Evolutionary conservation across 2,797 vertebrate genomes (phyloP).

Genomic region (Buphagus erythrorhynchus): DNA sequence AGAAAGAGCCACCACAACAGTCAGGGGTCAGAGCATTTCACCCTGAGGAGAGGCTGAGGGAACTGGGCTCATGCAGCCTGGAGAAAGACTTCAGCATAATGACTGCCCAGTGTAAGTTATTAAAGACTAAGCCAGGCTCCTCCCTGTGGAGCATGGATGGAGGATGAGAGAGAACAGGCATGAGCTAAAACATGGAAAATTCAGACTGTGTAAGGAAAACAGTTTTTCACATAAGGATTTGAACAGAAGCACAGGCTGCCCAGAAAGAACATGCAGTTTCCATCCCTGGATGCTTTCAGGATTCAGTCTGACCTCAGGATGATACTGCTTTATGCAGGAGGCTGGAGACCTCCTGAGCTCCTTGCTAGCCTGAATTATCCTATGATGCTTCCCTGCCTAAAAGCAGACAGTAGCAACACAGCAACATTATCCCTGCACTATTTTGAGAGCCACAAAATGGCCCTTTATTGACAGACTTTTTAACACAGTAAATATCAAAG

Average conservation of each 20-base stretch:
- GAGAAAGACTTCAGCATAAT: neutral
- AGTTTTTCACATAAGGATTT: neutral
- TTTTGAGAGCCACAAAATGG: neutral
- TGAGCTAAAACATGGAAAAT: rapidly evolving
- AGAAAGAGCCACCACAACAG: neutral
- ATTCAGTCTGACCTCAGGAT: neutral
- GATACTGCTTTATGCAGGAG: neutral
- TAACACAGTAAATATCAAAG: neutral
- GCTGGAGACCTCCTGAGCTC: neutral
- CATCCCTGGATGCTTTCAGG: neutral
- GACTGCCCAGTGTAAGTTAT: neutral
- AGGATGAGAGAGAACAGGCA: neutral
- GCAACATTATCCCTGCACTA: neutral
- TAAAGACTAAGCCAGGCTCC: neutral
- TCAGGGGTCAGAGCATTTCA: neutral
- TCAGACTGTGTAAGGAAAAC: neutral
- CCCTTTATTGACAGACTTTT: neutral
- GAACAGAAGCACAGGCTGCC: neutral
- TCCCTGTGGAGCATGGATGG: neutral
- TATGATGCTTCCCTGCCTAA: neutral
- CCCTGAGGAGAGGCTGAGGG: neutral
- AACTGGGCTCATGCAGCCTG: neutral
- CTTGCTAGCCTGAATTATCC: neutral
- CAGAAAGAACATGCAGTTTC: neutral
- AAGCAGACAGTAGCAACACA: neutral